Base-by-base conservation (phyloP, 2,797 vertebrate genomes). In the Coregonus sp. region DNA sequence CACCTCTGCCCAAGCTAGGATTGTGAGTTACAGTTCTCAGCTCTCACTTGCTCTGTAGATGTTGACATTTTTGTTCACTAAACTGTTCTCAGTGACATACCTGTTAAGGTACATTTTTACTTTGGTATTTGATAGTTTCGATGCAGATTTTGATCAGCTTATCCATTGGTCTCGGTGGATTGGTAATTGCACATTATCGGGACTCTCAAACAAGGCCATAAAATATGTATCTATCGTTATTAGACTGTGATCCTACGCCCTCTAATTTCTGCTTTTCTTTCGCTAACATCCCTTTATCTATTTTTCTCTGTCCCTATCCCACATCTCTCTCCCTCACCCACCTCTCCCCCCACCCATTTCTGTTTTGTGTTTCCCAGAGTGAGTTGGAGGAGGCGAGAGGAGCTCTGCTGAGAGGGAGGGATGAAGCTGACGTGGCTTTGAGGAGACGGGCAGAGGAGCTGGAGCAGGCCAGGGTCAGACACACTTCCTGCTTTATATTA, bases 371-470 rank as follows among this genome's bases (percentile, higher is more conserved):
- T 83, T 75, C 66, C 79, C 73, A 97, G 96, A 89, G 77, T 66
- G 89, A 95, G 65, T 81, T 98, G 80, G 93, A 97, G 84, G 88
- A 90, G 84, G 94, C 95, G 88, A 93, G 94, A 6, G 81, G 85
- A 77, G 79, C 51, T 40, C 92, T 96, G 70, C 85, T 81, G 76
- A 84, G 80, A 81, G 91, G 78, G 74, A 92, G 86, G 79, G 79
- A 78, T 16, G 92, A 93, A 16, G 85, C 75, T 52, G 93, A 95
- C 80, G 82, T 11, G 0, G 77, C 87, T 20, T 84, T 97, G 75
- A 93, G 85, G 20, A 91, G 86, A 0, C 89, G 85, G 18, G 92
- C 94, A 4, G 89, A 93, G 61, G 96, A 97, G 72, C 80, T 97
- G 77, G 91, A 92, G 75, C 92, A 91, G 56, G 90, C 95, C 15